Conservation (phyloP, 2,797 vertebrate genomes). For the Rhodeus uyekii region DNA sequence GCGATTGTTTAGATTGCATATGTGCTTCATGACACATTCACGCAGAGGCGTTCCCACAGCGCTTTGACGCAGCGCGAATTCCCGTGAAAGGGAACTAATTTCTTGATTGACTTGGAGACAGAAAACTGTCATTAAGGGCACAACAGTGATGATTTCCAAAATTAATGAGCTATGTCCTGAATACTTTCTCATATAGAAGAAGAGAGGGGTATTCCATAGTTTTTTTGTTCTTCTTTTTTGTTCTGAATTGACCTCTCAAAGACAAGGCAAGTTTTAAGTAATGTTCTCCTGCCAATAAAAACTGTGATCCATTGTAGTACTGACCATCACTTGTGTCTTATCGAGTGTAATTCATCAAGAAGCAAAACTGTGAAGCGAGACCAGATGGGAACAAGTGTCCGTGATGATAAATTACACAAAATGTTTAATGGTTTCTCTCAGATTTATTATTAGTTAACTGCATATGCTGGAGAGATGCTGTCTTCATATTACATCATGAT, state of each 20-base stretch:
- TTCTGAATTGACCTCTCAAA: conserved; percentile 10
- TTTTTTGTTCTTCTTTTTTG: background rate
- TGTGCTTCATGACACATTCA: too few relatives aligned
- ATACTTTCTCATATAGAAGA: background rate
- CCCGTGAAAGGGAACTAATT: too few relatives aligned
- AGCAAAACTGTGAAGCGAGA: background rate
- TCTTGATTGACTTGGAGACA: background rate
- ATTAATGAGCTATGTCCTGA: background rate
- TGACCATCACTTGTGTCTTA: conserved; percentile 9
- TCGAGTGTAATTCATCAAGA: conserved; percentile 7
- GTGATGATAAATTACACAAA: conserved; percentile 26
- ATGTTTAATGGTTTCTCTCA: background rate
- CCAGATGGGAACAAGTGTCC: conserved; percentile 30
- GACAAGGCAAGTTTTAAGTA: background rate
- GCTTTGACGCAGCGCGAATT: too few relatives aligned
- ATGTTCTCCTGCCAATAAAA: conserved; percentile 15
- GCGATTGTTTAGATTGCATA: too few relatives aligned
- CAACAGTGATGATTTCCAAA: background rate
- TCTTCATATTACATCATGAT: background rate
- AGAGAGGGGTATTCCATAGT: background rate
- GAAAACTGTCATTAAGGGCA: background rate
- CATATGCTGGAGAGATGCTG: background rate
- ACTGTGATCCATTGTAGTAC: conserved; percentile 21
- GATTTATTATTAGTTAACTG: background rate
- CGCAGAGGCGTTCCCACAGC: too few relatives aligned